A percentile compares a stretch with the other conserved stretches of the same genome.
Evolutionary conservation across 2,888 invertebrate genomes (phyloP).

Genomic region (Spilosoma lubricipeda): DNA sequence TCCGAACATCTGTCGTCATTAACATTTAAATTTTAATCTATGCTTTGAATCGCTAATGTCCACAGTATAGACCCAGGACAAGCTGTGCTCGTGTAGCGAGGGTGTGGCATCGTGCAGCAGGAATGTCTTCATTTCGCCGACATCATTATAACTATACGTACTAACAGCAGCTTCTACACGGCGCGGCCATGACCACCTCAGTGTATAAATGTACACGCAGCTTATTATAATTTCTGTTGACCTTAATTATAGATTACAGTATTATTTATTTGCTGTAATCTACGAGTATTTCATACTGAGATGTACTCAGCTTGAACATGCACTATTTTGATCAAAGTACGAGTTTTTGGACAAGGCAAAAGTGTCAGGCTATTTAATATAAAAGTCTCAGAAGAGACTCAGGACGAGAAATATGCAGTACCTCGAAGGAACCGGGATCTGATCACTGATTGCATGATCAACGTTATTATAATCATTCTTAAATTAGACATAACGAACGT

Average conservation of each 20-base stretch:
- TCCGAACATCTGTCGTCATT: background rate
- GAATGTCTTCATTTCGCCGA: conserved; percentile 55
- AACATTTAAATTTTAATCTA: background rate
- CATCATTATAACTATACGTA: conserved; percentile 36
- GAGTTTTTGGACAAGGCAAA: background rate
- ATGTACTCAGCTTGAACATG: background rate
- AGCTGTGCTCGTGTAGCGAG: background rate
- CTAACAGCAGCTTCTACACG: background rate
- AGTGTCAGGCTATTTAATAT: too few species aligned
- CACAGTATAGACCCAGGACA: background rate
- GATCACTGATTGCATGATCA: too few species aligned
- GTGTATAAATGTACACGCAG: background rate
- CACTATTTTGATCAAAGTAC: background rate
- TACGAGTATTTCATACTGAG: background rate
- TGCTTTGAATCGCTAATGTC: background rate
- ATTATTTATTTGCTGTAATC: background rate
- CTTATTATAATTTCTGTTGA: background rate
- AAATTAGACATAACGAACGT: too few species aligned
- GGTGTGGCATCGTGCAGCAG: conserved; percentile 27
- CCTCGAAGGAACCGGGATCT: too few species aligned
- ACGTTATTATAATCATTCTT: too few species aligned
- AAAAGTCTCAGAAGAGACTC: too few species aligned
- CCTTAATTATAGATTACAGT: background rate
- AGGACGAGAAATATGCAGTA: too few species aligned
- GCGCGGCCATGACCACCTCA: background rate